A percentile compares a stretch with the other conserved stretches of the same genome.
These are phyloP conservation scores for Drosophila suboccidentalis DNA, from an alignment of 2,888 invertebrate species.

Conservation along the genomic window DNA sequence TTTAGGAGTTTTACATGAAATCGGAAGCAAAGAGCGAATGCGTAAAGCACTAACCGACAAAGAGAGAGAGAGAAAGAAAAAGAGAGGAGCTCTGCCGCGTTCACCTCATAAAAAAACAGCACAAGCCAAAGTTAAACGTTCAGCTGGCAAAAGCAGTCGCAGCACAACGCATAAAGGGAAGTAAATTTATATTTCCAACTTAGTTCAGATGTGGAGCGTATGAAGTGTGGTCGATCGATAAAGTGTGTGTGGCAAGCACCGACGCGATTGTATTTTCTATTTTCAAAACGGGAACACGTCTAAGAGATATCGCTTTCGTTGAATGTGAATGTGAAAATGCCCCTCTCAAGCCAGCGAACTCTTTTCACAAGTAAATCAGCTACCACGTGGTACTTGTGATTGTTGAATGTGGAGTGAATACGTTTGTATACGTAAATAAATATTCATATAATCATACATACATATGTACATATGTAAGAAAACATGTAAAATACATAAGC, in stretches of 20 bases:
- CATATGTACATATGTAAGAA: slow-evolving; percentile 2
- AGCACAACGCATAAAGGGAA: slow-evolving; percentile 60
- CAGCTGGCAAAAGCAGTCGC: slow-evolving; percentile 34
- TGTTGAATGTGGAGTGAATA: slow-evolving; percentile 13
- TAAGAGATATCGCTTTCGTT: not conserved
- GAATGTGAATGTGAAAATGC: slow-evolving; percentile 16
- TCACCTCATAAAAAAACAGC: slow-evolving; percentile 19
- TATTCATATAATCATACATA: not conserved
- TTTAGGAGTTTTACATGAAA: slow-evolving; percentile 13
- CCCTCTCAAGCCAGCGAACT: slow-evolving; percentile 27
- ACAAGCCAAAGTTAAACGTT: slow-evolving; percentile 61
- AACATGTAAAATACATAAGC: not conserved
- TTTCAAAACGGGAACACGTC: slow-evolving; percentile 8
- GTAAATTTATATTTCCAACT: slow-evolving; percentile 50
- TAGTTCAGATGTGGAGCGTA: slow-evolving; percentile 66
- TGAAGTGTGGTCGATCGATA: slow-evolving; percentile 50
- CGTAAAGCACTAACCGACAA: slow-evolving; percentile 38
- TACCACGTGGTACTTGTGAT: slow-evolving; percentile 52
- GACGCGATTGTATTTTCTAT: not conserved
- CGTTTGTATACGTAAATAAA: not conserved
- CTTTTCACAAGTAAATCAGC: slow-evolving; percentile 22
- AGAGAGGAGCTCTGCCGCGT: slow-evolving; percentile 46
- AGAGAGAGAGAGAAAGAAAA: slow-evolving; percentile 20
- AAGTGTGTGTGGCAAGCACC: not conserved
- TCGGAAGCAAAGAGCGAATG: slow-evolving; percentile 43